These are phyloP conservation scores for Emydoidea blandingii DNA, from an alignment of 2,797 vertebrate genomes.

Conservation along the genomic window DNA sequence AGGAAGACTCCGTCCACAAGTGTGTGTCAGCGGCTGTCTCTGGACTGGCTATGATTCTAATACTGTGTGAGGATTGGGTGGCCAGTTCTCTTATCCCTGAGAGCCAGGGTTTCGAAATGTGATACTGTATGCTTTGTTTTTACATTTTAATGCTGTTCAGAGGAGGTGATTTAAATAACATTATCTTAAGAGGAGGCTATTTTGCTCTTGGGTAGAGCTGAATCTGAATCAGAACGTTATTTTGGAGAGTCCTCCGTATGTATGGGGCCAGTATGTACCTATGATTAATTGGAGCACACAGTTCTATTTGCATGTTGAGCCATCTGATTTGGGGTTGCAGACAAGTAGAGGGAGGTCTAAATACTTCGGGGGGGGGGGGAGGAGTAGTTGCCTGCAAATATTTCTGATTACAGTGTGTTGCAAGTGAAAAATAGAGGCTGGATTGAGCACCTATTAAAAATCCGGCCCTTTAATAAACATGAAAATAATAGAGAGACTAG, in stretches of 20 bases:
- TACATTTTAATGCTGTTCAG: background rate
- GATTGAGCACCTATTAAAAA: background rate
- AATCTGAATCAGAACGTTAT: background rate
- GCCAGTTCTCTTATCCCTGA: background rate
- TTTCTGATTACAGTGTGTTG: background rate
- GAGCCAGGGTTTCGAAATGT: background rate
- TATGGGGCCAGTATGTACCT: background rate
- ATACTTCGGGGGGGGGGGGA: fast-evolving
- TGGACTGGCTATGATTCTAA: background rate
- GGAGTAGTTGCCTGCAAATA: background rate
- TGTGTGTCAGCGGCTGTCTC: background rate
- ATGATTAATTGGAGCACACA: background rate
- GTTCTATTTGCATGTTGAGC: background rate
- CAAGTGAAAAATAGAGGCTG: background rate
- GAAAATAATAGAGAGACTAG: background rate
- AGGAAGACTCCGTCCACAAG: background rate
- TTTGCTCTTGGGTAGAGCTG: background rate
- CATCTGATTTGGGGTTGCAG: background rate
- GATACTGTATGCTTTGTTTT: background rate
- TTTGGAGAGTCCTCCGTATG: fast-evolving
- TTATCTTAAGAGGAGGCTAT: background rate
- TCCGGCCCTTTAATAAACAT: background rate
- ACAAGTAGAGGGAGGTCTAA: fast-evolving
- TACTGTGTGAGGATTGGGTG: background rate
- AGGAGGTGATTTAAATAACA: background rate